Conservation (phyloP, 2,113 vertebrate genomes). For the Eulemur rufifrons region DNA sequence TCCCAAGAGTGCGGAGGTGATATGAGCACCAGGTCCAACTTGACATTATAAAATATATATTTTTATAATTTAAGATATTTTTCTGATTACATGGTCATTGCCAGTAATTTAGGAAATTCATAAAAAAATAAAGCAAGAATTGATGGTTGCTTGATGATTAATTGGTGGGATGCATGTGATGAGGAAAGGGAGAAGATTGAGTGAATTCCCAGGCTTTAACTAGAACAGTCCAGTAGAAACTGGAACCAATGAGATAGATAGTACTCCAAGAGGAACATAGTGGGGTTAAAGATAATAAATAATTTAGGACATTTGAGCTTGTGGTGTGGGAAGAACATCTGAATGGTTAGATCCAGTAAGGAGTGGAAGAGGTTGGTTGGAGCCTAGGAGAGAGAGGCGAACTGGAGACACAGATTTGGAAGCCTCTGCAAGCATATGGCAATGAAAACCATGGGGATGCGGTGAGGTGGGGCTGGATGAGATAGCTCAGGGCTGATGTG, state of each 20-base stretch:
- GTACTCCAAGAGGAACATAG: background rate
- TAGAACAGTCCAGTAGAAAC: background rate
- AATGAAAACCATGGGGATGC: background rate
- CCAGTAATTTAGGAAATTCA: background rate
- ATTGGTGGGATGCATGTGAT: background rate
- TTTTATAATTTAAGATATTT: background rate
- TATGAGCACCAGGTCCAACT: background rate
- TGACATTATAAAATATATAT: background rate
- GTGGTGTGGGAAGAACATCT: background rate
- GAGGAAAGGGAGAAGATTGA: background rate
- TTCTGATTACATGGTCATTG: background rate
- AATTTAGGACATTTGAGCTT: background rate
- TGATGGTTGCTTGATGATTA: background rate
- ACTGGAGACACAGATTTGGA: background rate
- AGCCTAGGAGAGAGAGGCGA: background rate
- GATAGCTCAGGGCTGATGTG: background rate
- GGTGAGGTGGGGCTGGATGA: background rate
- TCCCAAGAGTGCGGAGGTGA: slow-evolving; percentile 7
- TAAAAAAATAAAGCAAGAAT: background rate
- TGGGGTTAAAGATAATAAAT: background rate
- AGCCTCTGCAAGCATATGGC: background rate
- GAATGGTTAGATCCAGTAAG: background rate
- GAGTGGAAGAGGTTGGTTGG: background rate
- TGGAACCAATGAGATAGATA: background rate
- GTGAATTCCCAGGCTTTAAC: background rate